phyloP scores from a whole-genome alignment of 1,140 invertebrate genomes.

The Calliphora vicina region DNA sequence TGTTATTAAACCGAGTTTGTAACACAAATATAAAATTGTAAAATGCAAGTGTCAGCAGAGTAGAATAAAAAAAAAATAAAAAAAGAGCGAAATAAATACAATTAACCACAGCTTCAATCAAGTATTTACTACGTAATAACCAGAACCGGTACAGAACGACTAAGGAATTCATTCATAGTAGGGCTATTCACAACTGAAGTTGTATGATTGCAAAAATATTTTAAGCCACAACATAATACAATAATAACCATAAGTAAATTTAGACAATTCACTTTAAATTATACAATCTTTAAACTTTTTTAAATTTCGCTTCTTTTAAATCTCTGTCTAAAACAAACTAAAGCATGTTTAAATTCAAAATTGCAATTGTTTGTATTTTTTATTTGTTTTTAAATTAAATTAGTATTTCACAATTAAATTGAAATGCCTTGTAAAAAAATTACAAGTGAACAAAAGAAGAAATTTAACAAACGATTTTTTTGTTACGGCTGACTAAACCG shows the following conservation, averaged over 20 bases:
- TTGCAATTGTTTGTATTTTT: neutral
- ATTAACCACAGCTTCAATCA: neutral
- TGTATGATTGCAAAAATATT: no score
- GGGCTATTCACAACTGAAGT: no score
- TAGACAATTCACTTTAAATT: no score
- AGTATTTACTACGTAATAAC: no score
- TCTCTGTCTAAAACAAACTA: neutral
- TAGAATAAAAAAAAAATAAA: neutral
- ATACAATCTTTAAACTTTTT: no score
- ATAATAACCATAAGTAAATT: no score
- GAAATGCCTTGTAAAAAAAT: neutral
- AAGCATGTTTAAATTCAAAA: neutral
- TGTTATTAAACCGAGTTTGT: neutral
- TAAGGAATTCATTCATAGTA: no score
- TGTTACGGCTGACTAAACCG: neutral
- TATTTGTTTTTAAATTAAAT: neutral
- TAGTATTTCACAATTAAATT: neutral
- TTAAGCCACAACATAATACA: no score
- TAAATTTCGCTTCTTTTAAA: neutral
- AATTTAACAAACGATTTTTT: neutral
- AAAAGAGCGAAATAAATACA: neutral
- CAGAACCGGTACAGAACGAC: no score
- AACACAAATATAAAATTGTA: neutral
- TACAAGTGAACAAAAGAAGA: neutral
- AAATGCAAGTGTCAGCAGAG: neutral